Evolutionary conservation across 2,888 invertebrate species (phyloP).

Genomic region (Campoplex nolae): DNA sequence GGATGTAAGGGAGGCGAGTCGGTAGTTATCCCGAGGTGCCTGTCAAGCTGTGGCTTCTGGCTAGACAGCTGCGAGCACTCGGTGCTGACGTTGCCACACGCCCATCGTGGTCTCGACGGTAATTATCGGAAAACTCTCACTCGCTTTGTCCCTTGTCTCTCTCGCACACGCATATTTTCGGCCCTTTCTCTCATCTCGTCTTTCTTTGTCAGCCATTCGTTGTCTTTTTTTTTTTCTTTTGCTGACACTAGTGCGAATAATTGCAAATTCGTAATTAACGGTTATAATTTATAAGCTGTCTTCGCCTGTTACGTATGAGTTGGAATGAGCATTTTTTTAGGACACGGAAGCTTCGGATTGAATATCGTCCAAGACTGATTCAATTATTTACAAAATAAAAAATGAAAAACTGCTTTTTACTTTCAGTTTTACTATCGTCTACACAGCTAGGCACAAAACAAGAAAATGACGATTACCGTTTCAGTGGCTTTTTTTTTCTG

Average conservation of each 20-base stretch:
- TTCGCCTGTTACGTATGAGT: not conserved
- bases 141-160: conserved; percentile 29
- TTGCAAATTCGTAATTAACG: conserved; percentile 70
- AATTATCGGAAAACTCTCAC: conserved; percentile 72
- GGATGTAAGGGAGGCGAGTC: conserved; percentile 18
- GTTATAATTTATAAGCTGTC: conserved; percentile 67
- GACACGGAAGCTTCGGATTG: not conserved
- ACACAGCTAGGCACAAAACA: no score
- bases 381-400: not conserved
- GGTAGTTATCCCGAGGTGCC: conserved; percentile 51
- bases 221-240: conserved; percentile 2
- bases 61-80: conserved; percentile 59
- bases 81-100: conserved; percentile 56
- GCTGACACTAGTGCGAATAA: conserved; percentile 62
- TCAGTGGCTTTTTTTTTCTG: no score
- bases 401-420: no score
- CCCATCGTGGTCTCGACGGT: conserved; percentile 51
- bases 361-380: not conserved
- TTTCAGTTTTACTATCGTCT: no score
- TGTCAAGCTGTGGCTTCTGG: conserved; percentile 63
- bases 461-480: no score
- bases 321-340: not conserved
- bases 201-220: not conserved
- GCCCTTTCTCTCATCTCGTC: conserved; percentile 3
- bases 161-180: not conserved